Base-by-base conservation (phyloP, 1,140 invertebrate genomes). In the Drosophila carrolli region DNA sequence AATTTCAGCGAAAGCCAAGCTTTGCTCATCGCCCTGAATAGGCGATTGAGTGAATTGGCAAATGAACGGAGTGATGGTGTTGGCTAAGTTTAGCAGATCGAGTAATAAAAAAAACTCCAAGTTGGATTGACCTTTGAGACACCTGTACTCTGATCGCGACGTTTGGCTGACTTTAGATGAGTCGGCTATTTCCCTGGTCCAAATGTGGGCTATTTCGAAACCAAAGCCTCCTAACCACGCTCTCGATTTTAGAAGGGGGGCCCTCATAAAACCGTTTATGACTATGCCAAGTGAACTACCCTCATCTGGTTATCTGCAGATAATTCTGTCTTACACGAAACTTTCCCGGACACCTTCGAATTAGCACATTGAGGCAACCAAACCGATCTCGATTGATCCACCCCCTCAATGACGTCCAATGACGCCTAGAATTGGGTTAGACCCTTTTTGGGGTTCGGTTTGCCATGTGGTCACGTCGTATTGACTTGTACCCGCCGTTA, bases 1-100 rank as follows among this genome's bases (percentile, higher is more conserved):
- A 71, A 71, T 71, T 71, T 71, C 51, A 71, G 65, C 65, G 65
- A 71, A 72, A 72, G 66, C 37, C 66, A 23, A 41, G 7, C 51
- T 48, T 32, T 9, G 44, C 37, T 72, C 66, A 71, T 72, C 43
- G 66, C 68, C 19, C 7, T 9, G 54, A 72, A 71, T 58, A 48
- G 37, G 5, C 19, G 29, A 58, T 19, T 71, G 67, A 71, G 16
- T 43, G 40, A 16, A 6, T 56, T 9, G 43, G 2, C 35, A 3
- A 53, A 16, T 44, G 41, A 14, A 38, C 19, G 9, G n/a, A 1
- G 38, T 51, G 48, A 35, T 48, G 48, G 27, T 8, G n/a, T 16
- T 35, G 38, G 40, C 23, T 66, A 48, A 43, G 37, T 29, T 56
- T 67, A 41, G 19, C 41, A 14, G 13, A 14, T 37, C 23, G 13